phyloP scores from a whole-genome alignment of 1,140 invertebrate genomes.

The Pteromalus puparum region DNA sequence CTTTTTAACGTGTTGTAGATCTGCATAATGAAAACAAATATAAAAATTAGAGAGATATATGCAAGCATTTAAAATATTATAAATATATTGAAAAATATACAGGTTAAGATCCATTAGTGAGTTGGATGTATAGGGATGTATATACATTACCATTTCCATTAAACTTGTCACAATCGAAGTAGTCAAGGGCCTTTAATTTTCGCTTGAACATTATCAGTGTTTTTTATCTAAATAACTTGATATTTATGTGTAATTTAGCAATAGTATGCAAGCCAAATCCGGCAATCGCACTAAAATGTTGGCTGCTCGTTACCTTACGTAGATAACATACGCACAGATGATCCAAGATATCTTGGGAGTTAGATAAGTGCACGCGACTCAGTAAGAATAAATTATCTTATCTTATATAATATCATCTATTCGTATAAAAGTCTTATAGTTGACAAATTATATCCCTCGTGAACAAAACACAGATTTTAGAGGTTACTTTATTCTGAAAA shows the following conservation, averaged over 20 bases:
- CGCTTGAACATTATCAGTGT: constrained; percentile 79
- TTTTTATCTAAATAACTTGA: not conserved
- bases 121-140: too few species aligned
- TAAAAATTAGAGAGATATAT: not conserved
- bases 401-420: not conserved
- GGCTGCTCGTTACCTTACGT: not conserved
- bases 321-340: not conserved
- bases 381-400: too few species aligned
- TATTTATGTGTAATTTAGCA: not conserved
- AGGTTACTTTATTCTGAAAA: not conserved
- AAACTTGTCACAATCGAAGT: constrained; percentile 82
- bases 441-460: not conserved
- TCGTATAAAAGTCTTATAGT: too few species aligned
- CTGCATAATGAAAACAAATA: constrained; percentile 71
- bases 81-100: not conserved
- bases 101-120: not conserved
- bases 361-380: too few species aligned
- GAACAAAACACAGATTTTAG: not conserved
- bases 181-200: constrained; percentile 85
- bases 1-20: constrained; percentile 86
- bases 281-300: not conserved
- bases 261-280: not conserved
- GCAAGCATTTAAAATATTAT: not conserved
- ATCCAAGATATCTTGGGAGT: not conserved
- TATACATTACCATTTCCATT: constrained; percentile 79